Evolutionary conservation across 2,113 vertebrate genomes (phyloP), one percentile per base, ranked within the genome.

Genomic region (Sus scrofa): DNA sequence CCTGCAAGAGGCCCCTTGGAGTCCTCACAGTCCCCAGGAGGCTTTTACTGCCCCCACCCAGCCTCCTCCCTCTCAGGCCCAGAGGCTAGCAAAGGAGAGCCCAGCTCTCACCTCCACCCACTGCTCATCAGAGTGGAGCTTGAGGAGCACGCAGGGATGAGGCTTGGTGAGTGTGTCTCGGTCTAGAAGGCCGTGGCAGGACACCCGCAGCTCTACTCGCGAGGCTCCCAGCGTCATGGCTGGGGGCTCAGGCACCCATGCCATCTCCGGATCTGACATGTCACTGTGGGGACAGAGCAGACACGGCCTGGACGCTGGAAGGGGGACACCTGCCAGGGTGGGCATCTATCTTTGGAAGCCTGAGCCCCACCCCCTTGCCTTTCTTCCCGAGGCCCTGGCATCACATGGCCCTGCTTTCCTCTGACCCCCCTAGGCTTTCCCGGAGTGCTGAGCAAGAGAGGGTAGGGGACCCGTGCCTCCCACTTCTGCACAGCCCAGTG

Each of bases 201-300:
- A 99, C 56, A 99, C 99, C 30, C 99, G 98, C 62, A 99, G 98
- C 98, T 99, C 99, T 91, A 99, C 99, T 96, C 99, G 98, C 9
- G 99, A 98, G 30, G 99, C 99, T 74, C 99, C 99, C 1, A 99
- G 98, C 2, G 99, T 99, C 98, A 99, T 97, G 99, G 99, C 95
- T 98, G 98, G 97, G 98, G 99, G 98, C 99, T 98, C 71, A 96
- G 97, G 97, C 56, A 97, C 96, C 98, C 98, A 98, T 82, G 24
- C 89, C 93, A 97, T 97, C 86, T 98, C 99, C 91, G 98, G 98
- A 97, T 99, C 98, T 0, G 99, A 97, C 98, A 98, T 98, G 96
- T 68, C 39, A 22, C 97, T 95, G 86, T n/a, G 63, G 54, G 87
- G 74, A 93, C 60, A 95, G 88, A 96, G 70, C 27, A 94, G 78